These are phyloP conservation scores for Lepilemur septentrionalis DNA, from an alignment of 2,797 vertebrate genomes.

Conservation along the genomic window DNA sequence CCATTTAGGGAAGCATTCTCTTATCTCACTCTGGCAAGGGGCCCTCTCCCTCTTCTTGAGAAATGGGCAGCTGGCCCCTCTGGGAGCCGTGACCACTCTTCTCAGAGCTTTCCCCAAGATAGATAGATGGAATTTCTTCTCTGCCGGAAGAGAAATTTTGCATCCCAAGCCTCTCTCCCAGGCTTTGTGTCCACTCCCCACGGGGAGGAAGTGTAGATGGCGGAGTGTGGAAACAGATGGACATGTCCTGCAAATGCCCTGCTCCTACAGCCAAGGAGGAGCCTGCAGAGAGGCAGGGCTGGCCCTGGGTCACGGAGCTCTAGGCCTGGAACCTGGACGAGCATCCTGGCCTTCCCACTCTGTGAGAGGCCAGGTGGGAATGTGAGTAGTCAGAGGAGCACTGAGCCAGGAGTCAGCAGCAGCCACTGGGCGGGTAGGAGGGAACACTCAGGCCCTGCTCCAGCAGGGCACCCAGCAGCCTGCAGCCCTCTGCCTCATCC, in stretches of 20 bases:
- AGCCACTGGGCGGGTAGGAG: background rate
- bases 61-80: background rate
- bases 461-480: background rate
- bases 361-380: background rate
- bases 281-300: background rate
- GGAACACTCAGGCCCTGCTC: too few species aligned
- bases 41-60: conserved; percentile 38
- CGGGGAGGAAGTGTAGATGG: background rate
- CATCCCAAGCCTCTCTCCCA: background rate
- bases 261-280: accelerated
- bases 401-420: background rate
- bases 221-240: background rate
- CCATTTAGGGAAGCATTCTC: background rate
- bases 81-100: background rate
- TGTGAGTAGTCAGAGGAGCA: background rate
- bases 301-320: background rate
- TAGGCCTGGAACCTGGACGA: background rate
- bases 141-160: background rate
- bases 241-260: background rate
- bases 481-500: background rate
- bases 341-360: background rate
- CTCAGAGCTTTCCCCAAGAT: background rate
- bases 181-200: background rate
- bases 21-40: conserved; percentile 39
- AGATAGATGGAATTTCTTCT: background rate